Base-by-base conservation (phyloP, 2,888 invertebrate genomes). In the Agonopterix arenella region DNA sequence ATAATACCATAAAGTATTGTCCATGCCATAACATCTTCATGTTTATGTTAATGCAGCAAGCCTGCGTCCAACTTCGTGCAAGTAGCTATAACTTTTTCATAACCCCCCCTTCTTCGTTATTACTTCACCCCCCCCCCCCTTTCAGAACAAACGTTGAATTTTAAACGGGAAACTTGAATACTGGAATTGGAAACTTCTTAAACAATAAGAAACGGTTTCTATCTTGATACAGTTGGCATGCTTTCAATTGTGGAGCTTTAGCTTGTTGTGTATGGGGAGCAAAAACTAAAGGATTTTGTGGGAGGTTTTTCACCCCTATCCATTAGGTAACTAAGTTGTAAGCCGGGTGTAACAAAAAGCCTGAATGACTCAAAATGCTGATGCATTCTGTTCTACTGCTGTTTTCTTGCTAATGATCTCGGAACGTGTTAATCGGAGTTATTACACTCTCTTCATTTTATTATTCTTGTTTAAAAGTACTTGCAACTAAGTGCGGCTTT, bases 131-230 rank as follows among this genome's bases (percentile, higher is more conserved):
- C 3, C 13, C 3, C 13, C 5, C 44, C 44, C 48, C 50, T 52
- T 45, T 7, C 47, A 49, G 42, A 41, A 45, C 54, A 58, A 55
- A 57, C 56, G 62, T 61, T 64, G 63, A 65, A 68, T 70, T 71
- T 69, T 65, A 68, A 69, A 63, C 59, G 63, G 58, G 63, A 68
- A 70, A 70, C 66, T 69, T 66, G 64, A 66, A 67, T 63, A 64
- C 55, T 52, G 28, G 53, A 58, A 59, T 62, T 54, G 56, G 57
- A 54, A 62, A 65, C 62, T 65, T 70, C 62, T 53, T 53, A 51
- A 68, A 66, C 64, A 62, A 62, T 63, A 69, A 65, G 61, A 61
- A 66, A 65, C 61, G 61, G 62, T 59, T 57, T 62, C 55, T 56
- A 59, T 60, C 60, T 60, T 59, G 55, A 57, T 51, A 36, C 53